Conservation (phyloP, 2,888 invertebrate species). For the Phengaris alcon region DNA sequence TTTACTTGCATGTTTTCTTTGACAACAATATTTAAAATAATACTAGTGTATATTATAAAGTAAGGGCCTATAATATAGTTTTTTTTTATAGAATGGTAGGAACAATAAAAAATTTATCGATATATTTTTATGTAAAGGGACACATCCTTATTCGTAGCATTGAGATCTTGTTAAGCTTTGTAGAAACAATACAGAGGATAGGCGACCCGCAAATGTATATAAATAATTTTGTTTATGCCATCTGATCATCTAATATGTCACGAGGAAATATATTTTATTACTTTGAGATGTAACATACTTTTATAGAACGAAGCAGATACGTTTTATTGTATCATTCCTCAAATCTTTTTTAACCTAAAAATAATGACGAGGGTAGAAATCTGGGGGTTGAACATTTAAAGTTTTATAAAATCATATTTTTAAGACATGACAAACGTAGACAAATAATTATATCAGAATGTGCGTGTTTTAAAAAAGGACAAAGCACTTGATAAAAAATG, state of each 20-base stretch:
- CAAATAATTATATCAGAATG: neutral
- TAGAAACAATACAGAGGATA: conserved; percentile 19
- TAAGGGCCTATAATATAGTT: no score
- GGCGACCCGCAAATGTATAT: neutral
- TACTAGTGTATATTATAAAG: no score
- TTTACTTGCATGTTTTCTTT: no score
- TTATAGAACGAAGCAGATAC: neutral
- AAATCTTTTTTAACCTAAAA: no score
- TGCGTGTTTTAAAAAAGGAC: neutral
- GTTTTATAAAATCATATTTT: no score
- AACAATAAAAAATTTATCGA: neutral
- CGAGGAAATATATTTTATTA: conserved; percentile 10
- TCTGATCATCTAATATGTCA: neutral
- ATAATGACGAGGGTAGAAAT: no score
- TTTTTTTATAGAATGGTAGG: neutral
- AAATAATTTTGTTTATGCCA: conserved; percentile 7
- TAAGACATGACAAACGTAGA: no score
- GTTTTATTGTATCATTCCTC: neutral
- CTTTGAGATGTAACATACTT: conserved; percentile 3
- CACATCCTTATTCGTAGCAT: conserved; percentile 10
- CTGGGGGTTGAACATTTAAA: no score
- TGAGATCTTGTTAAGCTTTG: conserved; percentile 18
- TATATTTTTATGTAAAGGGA: neutral
- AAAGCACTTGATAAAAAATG: neutral
- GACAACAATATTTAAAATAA: no score